Percentiles rank a stretch among this genome's conserved stretches.
These are phyloP conservation scores for Luffia ferchaultella DNA, from an alignment of 2,888 invertebrate species.

Conservation along the genomic window DNA sequence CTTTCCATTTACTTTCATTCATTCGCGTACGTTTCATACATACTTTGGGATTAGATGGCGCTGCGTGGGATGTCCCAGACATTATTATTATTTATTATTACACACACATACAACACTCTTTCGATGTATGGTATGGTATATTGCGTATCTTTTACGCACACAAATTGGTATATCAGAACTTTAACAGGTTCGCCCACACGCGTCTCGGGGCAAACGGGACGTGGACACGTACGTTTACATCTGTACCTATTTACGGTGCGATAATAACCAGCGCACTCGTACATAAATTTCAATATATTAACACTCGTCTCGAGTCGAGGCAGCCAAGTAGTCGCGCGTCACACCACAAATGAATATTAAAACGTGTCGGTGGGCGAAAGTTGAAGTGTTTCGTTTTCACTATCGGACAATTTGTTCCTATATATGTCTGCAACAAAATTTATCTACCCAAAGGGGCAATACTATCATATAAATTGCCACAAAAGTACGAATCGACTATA, in stretches of 20 bases:
- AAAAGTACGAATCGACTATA: too few relatives aligned
- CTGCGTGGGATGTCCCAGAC: too few relatives aligned
- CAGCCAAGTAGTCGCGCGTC: neutral
- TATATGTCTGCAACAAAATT: too few relatives aligned
- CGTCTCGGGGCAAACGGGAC: neutral
- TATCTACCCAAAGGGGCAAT: too few relatives aligned
- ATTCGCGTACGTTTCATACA: too few relatives aligned
- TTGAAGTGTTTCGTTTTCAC: neutral
- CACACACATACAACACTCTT: too few relatives aligned
- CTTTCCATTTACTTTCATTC: too few relatives aligned
- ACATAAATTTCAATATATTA: conserved; percentile 26
- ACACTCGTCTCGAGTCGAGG: conserved; percentile 9
- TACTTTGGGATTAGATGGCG: too few relatives aligned
- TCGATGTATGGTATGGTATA: too few relatives aligned
- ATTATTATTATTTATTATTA: too few relatives aligned
- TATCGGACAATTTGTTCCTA: neutral
- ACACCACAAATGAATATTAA: neutral
- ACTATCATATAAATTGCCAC: too few relatives aligned
- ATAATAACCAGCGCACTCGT: conserved; percentile 22
- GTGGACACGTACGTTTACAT: conserved; percentile 11
- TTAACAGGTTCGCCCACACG: conserved; percentile 14
- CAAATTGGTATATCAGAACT: neutral
- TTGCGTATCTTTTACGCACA: too few relatives aligned
- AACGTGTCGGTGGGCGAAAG: neutral
- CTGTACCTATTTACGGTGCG: conserved; percentile 20